Base-by-base conservation (phyloP, 2,888 invertebrate genomes). In the Chaetoderma sp. region DNA sequence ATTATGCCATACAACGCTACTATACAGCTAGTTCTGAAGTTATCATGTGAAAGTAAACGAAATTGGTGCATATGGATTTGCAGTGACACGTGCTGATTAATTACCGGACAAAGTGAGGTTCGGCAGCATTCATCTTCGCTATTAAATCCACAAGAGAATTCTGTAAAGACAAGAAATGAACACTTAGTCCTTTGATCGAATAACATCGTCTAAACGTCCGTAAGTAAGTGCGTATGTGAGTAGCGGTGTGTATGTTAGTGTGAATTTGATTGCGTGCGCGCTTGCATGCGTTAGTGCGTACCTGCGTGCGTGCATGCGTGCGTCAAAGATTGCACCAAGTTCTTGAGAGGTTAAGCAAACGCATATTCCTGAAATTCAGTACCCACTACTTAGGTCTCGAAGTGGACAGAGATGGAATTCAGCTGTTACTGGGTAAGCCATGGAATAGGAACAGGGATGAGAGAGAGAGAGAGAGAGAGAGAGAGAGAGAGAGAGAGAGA, bases 21-120 rank as follows among this genome's bases (percentile, higher is more conserved):
- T n/a, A n/a, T n/a, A n/a, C n/a, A n/a, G n/a, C n/a, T n/a, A n/a
- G n/a, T n/a, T n/a, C n/a, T n/a, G n/a, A n/a, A n/a, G n/a, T n/a
- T n/a, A n/a, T n/a, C n/a, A n/a, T n/a, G n/a, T n/a, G n/a, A n/a
- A n/a, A n/a, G n/a, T n/a, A n/a, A n/a, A n/a, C n/a, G n/a, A n/a
- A n/a, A n/a, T n/a, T n/a, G n/a, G n/a, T n/a, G n/a, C n/a, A n/a
- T n/a, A n/a, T n/a, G n/a, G n/a, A n/a, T n/a, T n/a, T n/a, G n/a
- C n/a, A n/a, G n/a, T n/a, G n/a, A n/a, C n/a, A n/a, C n/a, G n/a
- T n/a, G n/a, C n/a, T n/a, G n/a, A n/a, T n/a, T n/a, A n/a, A n/a
- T 62, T 76, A 83, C 74, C 82, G 73, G 30, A 83, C 74, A 63
- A 83, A 83, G 59, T 80, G 78, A 28, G 83, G 81, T n/a, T 79